These are phyloP conservation scores for Oithona nana DNA, from an alignment of 2,888 invertebrate genomes.

Conservation along the genomic window DNA sequence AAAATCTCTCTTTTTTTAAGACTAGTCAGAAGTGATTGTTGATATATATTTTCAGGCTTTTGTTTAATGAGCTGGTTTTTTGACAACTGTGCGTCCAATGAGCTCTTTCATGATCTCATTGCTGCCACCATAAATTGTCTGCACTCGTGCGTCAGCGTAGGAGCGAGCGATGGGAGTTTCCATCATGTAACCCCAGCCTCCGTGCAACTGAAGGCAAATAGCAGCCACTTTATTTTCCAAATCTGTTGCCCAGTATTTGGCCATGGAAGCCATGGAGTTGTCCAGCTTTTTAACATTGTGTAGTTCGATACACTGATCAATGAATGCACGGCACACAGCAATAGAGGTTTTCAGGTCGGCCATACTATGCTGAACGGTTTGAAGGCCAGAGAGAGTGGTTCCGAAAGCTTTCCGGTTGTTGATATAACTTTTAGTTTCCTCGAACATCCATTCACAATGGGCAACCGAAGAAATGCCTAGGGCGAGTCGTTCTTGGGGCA, in stretches of 20 bases:
- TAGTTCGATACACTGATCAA: conserved; percentile 28
- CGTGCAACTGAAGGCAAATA: conserved; percentile 30
- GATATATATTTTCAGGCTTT: too few relatives aligned
- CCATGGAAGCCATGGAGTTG: conserved; percentile 30
- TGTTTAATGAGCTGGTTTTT: conserved; percentile 5
- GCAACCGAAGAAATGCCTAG: conserved; percentile 27
- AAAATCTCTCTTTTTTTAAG: too few relatives aligned
- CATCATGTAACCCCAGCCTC: conserved; percentile 33
- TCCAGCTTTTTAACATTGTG: conserved; percentile 27
- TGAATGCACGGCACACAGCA: conserved; percentile 28
- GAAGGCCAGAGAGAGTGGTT: conserved; percentile 27
- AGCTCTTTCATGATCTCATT: conserved; percentile 34
- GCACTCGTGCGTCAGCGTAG: conserved; percentile 29
- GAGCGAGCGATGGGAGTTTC: conserved; percentile 30
- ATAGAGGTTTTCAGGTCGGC: conserved; percentile 31
- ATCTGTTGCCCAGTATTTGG: conserved; percentile 30
- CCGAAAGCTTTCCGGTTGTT: conserved; percentile 31
- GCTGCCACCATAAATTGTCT: conserved; percentile 32
- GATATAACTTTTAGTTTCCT: conserved; percentile 29
- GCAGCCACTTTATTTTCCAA: conserved; percentile 28
- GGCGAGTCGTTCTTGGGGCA: conserved; percentile 30
- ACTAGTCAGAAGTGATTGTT: too few relatives aligned
- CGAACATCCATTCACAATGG: conserved; percentile 29
- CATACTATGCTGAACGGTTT: conserved; percentile 31
- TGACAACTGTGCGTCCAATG: conserved; percentile 27